Base-by-base conservation (phyloP, 2,113 vertebrate genomes). In the Eptesicus fuscus region DNA sequence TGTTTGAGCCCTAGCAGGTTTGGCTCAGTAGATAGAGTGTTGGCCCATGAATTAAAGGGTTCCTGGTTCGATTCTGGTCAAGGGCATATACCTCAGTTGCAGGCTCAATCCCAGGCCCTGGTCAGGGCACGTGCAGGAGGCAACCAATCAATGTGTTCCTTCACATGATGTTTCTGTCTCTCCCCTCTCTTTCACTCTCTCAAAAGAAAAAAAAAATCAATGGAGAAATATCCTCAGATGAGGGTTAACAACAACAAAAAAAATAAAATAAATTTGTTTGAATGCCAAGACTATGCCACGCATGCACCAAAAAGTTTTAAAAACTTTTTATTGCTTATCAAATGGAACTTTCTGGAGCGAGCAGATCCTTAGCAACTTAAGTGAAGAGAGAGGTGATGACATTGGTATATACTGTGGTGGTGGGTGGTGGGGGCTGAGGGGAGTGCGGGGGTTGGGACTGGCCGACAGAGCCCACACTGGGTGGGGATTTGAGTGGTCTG, bases 391-490 rank as follows among this genome's bases (percentile, higher is more conserved):
- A 32, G 12, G 37, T 67, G 13, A 53, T 37, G 5, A 47, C 11
- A 28, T 74, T 56, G 32, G 20, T 65, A 47, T 8, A 47, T 16
- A 12, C 11, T 49, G 28, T 69, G 47, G 25, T 59, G 56, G 23
- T 0, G 56, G 47, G 25, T 59, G 56, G 23, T 0, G 56, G 23
- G 23, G 23, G 23, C 3, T 22, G 9, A 9, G 22, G 5, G 18
- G 22, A 23, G 8, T 56, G 1, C 10, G 37, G 61, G 23, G 30
- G 30, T 0, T n/a, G 6, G 59, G 32, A 4, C 14, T 78, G 9
- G 44, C n/a, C 47, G 20, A 40, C 8, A 49, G 25, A 1, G 40
- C 13, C 47, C 13, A 16, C 1, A 3, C 25, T 67, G 35, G 5
- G 14, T 37, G 42, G 37, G 28, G 22, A 18, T 23, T 56, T 47